Conservation (phyloP, 2,113 vertebrate genomes). For the Taurulus bubalis region DNA sequence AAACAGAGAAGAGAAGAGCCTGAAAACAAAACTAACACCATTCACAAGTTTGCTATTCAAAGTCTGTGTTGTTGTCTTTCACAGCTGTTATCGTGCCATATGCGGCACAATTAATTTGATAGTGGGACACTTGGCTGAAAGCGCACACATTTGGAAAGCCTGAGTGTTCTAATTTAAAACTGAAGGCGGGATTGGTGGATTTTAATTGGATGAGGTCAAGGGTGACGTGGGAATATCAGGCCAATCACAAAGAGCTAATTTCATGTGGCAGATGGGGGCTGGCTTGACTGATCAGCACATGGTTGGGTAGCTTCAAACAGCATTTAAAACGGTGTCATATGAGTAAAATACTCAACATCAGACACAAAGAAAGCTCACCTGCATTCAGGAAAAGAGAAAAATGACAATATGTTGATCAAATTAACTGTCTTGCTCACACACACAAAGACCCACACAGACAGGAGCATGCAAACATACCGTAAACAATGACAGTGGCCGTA, state of each 20-base stretch:
- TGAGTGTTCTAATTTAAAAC: conserved; percentile 56
- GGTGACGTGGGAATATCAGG: conserved; percentile 55
- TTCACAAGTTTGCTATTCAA: conserved; percentile 13
- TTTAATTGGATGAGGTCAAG: conserved; percentile 70
- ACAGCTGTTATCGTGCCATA: conserved; percentile 47
- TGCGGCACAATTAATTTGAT: conserved; percentile 50
- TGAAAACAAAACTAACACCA: conserved; percentile 25
- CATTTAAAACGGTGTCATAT: conserved; percentile 25
- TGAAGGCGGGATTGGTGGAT: conserved; percentile 50
- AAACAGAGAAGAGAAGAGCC: neutral
- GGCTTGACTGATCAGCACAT: conserved; percentile 14
- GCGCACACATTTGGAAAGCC: conserved; percentile 55
- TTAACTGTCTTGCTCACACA: neutral
- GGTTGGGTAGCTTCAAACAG: conserved; percentile 4
- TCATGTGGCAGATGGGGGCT: conserved; percentile 65
- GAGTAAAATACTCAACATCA: neutral
- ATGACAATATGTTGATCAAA: neutral
- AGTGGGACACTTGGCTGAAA: conserved; percentile 37
- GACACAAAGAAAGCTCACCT: conserved; percentile 5
- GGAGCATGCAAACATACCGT: conserved; percentile 82
- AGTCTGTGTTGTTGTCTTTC: conserved; percentile 38
- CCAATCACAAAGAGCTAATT: conserved; percentile 63
- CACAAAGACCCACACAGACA: neutral
- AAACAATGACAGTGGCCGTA: conserved; percentile 93
- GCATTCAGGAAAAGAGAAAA: neutral